phyloP scores from a whole-genome alignment of 2,888 invertebrate species.

The Pecten maximus region DNA sequence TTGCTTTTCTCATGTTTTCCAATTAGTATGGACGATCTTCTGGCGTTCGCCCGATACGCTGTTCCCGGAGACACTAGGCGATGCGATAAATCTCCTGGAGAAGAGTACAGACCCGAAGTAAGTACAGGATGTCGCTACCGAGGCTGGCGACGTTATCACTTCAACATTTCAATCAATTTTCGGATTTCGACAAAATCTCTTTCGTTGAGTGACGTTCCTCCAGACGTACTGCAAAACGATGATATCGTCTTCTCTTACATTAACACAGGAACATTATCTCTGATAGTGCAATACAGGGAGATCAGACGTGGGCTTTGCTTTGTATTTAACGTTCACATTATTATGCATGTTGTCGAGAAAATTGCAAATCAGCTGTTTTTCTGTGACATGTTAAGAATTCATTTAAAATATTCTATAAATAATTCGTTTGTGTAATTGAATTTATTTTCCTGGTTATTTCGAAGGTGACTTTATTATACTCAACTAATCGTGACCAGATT shows the following conservation, averaged over 20 bases:
- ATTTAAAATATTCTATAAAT: not conserved
- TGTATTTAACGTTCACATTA: too few relatives aligned
- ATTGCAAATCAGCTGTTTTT: not conserved
- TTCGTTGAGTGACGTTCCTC: not conserved
- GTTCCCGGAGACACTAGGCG: not conserved
- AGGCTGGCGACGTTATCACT: not conserved
- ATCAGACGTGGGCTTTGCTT: not conserved
- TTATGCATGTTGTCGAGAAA: not conserved
- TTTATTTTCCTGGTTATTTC: too few relatives aligned
- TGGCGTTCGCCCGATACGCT: not conserved
- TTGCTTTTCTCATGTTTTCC: not conserved
- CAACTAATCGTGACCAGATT: too few relatives aligned
- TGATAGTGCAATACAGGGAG: not conserved
- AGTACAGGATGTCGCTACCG: not conserved
- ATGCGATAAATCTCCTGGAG: not conserved
- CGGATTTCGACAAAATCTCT: not conserved
- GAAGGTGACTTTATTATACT: too few relatives aligned
- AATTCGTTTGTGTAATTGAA: too few relatives aligned
- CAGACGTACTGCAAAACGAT: constrained; percentile 18
- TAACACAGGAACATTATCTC: not conserved
- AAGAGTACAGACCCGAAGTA: not conserved
- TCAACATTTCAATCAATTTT: not conserved
- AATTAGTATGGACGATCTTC: not conserved
- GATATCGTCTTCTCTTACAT: not conserved
- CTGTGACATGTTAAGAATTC: not conserved